Base-by-base conservation (phyloP, 2,888 invertebrate genomes). In the Frankliniella fusca region DNA sequence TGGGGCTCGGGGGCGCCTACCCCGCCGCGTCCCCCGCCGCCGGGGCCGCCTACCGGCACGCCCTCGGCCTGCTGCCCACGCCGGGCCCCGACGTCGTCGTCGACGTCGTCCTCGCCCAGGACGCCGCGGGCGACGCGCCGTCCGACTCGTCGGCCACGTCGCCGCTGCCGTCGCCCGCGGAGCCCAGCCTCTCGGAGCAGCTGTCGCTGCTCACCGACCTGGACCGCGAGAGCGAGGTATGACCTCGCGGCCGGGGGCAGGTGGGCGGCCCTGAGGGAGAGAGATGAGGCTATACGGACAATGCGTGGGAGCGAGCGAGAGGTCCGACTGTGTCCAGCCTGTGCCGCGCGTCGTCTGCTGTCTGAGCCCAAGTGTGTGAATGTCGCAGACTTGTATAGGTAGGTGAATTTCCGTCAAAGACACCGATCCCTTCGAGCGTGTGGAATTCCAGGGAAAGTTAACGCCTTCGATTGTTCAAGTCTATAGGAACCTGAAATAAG, bases 1-100 rank as follows among this genome's bases (percentile, higher is more conserved):
- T 23, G 70, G 70, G 70, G 70, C 70, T 10, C 70, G 70, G 70
- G 70, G 12, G 70, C 27, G 70, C 70, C 70, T 76, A 38, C 70
- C 70, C 70, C 70, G 70, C 23, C 70, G 70, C 27, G 27, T 23
- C 70, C 70, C n/a, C n/a, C n/a, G 38, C 27, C 27, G 27, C 11
- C 61, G 20, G 12, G 61, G 70, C 27, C 70, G 27, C 27, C 15
- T 27, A 76, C 70, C 70, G 23, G 27, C 27, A 27, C 70, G 70
- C 23, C 70, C 23, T 10, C 70, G 70, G 27, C 70, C 70, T 76
- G 23, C 70, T 23, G 70, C 70, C 15, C 61, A 10, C 15, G 61
- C 15, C 61, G 61, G 61, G n/a, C 12, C 61, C 61, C 27, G 70
- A 76, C 23, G 70, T n/a, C 70, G 70, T n/a, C 70, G 23, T 23